Conservation (phyloP, 2,113 vertebrate species). For the Bothrops jararaca region DNA sequence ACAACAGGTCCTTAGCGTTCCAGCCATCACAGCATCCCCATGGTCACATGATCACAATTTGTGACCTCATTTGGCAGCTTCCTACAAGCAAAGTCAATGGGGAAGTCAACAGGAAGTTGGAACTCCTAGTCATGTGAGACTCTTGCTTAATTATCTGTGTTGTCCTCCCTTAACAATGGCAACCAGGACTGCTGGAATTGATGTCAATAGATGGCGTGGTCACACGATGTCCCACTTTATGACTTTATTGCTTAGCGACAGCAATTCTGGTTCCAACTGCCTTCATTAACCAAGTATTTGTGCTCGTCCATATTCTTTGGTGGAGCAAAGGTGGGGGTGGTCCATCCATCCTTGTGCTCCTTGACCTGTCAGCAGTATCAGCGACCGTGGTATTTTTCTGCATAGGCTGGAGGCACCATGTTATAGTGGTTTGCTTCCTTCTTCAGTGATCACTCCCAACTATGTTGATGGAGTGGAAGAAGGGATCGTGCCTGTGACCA, state of each 20-base stretch:
- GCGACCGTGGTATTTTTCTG: not conserved
- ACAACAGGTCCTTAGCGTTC: not conserved
- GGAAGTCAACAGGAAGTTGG: not conserved
- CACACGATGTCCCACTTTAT: not conserved
- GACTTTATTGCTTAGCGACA: not conserved
- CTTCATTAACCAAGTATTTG: not conserved
- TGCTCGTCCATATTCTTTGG: not conserved
- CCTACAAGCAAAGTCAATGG: not conserved
- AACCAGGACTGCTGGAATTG: not conserved
- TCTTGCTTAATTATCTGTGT: not conserved
- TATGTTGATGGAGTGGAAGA: not conserved
- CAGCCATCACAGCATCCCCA: not conserved
- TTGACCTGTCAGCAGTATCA: not conserved
- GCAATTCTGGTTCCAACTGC: no score
- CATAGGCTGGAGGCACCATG: not conserved
- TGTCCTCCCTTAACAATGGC: not conserved
- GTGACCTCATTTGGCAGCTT: not conserved
- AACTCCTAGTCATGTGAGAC: not conserved
- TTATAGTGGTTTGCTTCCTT: not conserved
- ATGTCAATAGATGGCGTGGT: not conserved
- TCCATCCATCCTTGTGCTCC: not conserved
- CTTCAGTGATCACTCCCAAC: not conserved
- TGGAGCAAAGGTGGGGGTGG: not conserved
- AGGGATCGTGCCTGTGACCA: not conserved
- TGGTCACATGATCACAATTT: not conserved